Conservation (phyloP, 2,797 vertebrate genomes). For the Euthynnus affinis region DNA sequence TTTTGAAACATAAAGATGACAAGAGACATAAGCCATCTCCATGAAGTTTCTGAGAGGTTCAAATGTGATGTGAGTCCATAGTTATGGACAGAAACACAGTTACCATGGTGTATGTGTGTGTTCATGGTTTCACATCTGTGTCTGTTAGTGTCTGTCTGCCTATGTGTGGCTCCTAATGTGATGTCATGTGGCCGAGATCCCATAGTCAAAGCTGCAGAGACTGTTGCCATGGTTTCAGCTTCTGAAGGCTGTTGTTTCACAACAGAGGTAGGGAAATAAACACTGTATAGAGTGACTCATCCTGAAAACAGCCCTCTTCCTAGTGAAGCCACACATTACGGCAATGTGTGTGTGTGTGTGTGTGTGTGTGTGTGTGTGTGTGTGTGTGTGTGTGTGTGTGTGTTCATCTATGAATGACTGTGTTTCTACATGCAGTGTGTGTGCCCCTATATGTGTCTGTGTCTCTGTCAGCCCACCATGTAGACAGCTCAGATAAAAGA, state of each 20-base stretch:
- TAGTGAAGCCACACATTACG: slow-evolving; percentile 47
- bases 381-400: background rate
- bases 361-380: background rate
- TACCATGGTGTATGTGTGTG: slow-evolving; percentile 5
- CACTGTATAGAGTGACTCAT: slow-evolving; percentile 74
- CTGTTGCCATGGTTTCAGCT: slow-evolving; percentile 79
- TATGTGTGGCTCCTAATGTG: slow-evolving; percentile 44
- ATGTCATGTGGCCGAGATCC: slow-evolving; percentile 65
- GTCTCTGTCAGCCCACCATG: slow-evolving; percentile 69
- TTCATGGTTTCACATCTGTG: slow-evolving; percentile 23
- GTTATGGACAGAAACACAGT: slow-evolving; percentile 24
- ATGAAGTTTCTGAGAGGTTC: slow-evolving; percentile 13
- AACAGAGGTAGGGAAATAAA: slow-evolving; percentile 65
- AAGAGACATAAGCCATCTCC: slow-evolving; percentile 1
- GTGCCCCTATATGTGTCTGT: slow-evolving; percentile 53
- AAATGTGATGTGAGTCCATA: slow-evolving; percentile 28
- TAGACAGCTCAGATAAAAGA: slow-evolving; percentile 74
- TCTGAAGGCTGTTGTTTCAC: slow-evolving; percentile 71
- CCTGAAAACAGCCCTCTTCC: slow-evolving; percentile 52
- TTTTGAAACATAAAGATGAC: slow-evolving; percentile 23
- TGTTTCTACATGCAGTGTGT: slow-evolving; percentile 34
- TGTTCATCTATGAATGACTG: slow-evolving; percentile 36
- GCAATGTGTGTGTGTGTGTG: slow-evolving; percentile 12
- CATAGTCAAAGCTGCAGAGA: slow-evolving; percentile 66
- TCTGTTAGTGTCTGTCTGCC: slow-evolving; percentile 29